Conservation (phyloP, 92 coral and sea anemone genomes). For the Epizoanthus rinbou region DNA sequence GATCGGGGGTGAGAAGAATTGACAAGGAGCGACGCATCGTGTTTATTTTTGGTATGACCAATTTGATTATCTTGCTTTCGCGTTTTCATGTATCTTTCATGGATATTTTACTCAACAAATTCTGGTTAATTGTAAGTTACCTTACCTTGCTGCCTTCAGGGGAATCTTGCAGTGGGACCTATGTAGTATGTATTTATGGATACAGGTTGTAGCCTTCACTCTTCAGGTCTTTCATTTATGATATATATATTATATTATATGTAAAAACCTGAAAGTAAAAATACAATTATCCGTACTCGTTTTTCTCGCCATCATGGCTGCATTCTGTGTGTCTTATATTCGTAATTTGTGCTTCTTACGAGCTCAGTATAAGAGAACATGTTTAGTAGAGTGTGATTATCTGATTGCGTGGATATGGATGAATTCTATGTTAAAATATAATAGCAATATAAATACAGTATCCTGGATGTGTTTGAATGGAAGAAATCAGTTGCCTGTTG, state of each 20-base stretch:
- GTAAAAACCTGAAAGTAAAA: too few species aligned
- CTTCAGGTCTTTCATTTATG: too few species aligned
- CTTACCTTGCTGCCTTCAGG: not conserved
- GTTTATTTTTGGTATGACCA: constrained; percentile 77
- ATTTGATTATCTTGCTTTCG: not conserved
- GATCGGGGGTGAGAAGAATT: constrained; percentile 80
- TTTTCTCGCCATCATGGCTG: not conserved
- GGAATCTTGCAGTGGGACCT: constrained; percentile 20
- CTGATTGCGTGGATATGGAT: too few species aligned
- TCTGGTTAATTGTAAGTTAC: not conserved
- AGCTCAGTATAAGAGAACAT: too few species aligned
- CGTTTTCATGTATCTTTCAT: not conserved
- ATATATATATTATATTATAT: too few species aligned
- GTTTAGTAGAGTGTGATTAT: too few species aligned
- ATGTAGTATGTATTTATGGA: not conserved
- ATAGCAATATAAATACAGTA: too few species aligned
- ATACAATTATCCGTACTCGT: not conserved
- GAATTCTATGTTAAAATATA: too few species aligned
- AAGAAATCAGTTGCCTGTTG: too few species aligned
- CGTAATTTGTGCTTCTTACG: too few species aligned
- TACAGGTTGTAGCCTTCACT: not conserved
- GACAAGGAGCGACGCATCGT: constrained; percentile 69
- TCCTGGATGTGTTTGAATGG: too few species aligned
- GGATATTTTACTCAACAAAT: not conserved
- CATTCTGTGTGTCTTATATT: too few species aligned